phyloP scores from a whole-genome alignment of 2,113 vertebrate species.

The Erythrolamprus reginae region DNA sequence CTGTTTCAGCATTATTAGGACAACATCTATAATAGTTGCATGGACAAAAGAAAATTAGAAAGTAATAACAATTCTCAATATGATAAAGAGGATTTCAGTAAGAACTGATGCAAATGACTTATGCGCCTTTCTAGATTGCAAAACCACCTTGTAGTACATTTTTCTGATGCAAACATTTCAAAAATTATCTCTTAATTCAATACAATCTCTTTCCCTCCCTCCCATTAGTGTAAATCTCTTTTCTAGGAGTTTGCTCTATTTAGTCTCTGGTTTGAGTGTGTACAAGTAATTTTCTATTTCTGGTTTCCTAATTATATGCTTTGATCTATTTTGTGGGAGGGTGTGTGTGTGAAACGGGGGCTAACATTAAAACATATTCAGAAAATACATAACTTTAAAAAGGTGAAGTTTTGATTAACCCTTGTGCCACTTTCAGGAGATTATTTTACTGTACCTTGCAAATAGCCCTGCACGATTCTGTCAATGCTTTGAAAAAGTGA shows the following conservation, averaged over 20 bases:
- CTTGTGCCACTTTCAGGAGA: background rate
- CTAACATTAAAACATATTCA: background rate
- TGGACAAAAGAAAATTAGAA: background rate
- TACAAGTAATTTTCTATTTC: background rate
- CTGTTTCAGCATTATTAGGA: background rate
- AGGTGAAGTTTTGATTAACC: background rate
- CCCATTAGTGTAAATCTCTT: background rate
- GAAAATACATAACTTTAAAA: background rate
- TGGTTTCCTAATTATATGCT: background rate
- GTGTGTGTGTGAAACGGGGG: background rate
- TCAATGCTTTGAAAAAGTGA: background rate
- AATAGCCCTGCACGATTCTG: background rate
- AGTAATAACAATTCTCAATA: background rate
- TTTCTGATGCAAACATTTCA: background rate
- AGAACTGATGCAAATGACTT: background rate
- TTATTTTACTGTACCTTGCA: background rate
- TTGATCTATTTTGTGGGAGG: background rate
- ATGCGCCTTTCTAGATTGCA: background rate
- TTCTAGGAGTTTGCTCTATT: background rate
- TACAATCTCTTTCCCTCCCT: background rate
- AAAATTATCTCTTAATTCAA: background rate
- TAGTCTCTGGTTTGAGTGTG: background rate
- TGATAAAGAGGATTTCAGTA: background rate
- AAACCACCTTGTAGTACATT: background rate
- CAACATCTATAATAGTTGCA: background rate